These are phyloP conservation scores for Trichogramma evanescens DNA, from an alignment of 2,888 invertebrate species.

Conservation along the genomic window DNA sequence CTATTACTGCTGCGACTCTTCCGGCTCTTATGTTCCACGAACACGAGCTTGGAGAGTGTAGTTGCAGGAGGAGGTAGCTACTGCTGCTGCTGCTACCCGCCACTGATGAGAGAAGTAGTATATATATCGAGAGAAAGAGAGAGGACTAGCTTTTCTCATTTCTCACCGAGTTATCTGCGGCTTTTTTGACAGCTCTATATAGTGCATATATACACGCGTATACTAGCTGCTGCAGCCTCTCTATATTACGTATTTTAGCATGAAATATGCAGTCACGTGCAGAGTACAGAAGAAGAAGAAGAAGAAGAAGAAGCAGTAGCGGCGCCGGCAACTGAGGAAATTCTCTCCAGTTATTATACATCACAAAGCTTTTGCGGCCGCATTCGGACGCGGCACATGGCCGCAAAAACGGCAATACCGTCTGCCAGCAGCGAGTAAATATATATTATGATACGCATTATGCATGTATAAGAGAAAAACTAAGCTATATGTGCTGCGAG, in stretches of 20 bases:
- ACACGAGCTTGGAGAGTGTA: background rate
- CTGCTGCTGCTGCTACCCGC: background rate
- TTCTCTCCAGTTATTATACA: no score
- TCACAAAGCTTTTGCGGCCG: no score
- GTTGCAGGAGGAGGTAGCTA: background rate
- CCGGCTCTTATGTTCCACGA: background rate
- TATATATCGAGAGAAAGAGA: no score
- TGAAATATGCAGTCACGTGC: slow-evolving; percentile 17
- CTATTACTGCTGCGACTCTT: background rate
- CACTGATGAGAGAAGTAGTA: background rate
- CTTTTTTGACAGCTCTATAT: slow-evolving; percentile 9
- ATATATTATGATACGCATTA: no score
- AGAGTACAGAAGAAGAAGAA: background rate
- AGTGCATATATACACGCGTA: background rate
- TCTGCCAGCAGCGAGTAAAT: no score
- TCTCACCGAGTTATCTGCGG: slow-evolving; percentile 20
- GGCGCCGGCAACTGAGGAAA: no score
- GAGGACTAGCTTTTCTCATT: slow-evolving; percentile 11
- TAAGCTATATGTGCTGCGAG: no score
- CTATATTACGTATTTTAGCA: background rate
- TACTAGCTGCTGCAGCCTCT: background rate
- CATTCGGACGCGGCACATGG: no score
- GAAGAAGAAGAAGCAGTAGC: background rate
- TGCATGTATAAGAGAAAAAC: no score
- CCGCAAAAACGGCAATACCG: no score